Percentiles rank a stretch among this genome's conserved stretches.
Evolutionary conservation across 2,888 invertebrate species (phyloP).

Genomic region (Allophyes oxyacanthae): DNA sequence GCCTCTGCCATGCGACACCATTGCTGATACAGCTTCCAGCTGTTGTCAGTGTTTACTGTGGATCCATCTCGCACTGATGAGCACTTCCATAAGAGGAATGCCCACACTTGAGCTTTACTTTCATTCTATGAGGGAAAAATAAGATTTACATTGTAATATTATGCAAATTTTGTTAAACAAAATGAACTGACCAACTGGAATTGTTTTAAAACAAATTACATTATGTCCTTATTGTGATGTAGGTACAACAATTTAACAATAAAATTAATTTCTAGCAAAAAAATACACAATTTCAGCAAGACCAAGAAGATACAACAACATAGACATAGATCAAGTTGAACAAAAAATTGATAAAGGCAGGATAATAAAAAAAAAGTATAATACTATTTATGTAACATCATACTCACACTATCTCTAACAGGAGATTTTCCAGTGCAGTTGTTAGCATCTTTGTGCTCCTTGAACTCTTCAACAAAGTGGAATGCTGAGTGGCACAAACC

Average conservation of each 20-base stretch:
- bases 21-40: conserved; percentile 95
- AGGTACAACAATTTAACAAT: no score
- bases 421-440: conserved; percentile 90
- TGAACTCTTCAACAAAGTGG: conserved; percentile 94
- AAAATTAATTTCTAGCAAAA: no score
- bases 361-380: no score
- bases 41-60: conserved; percentile 88
- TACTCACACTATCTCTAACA: conserved; percentile 91
- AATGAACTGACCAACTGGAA: no score
- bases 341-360: no score
- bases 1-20: conserved; percentile 95
- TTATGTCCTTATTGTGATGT: no score
- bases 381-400: background rate
- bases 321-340: no score
- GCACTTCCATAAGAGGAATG: conserved; percentile 94
- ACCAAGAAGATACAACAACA: no score
- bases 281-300: no score
- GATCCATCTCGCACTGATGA: conserved; percentile 83
- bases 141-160: no score
- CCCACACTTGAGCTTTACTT: conserved; percentile 95
- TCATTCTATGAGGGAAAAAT: conserved; percentile 88
- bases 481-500: conserved; percentile 95
- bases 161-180: no score
- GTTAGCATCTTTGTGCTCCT: conserved; percentile 91
- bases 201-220: no score